Conservation (phyloP, 53 echinoderm and acorn worm species). For the Luidia sarsii region DNA sequence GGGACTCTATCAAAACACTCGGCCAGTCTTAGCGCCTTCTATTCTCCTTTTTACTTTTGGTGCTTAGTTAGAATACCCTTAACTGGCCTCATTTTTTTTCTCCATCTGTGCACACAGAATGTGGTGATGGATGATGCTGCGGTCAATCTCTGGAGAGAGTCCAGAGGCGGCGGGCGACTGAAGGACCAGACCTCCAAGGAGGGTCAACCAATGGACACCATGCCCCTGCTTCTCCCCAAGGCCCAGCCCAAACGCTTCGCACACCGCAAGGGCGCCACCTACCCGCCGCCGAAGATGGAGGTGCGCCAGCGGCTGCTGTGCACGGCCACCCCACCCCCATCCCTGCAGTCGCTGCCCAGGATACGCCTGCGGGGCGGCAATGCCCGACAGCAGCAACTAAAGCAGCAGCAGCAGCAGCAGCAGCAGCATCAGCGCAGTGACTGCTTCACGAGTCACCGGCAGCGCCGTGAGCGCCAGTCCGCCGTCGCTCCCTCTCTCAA, state of each 20-base stretch:
- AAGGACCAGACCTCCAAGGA: neutral
- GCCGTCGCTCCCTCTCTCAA: conserved; percentile 7
- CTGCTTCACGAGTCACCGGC: neutral
- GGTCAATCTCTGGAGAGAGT: conserved; percentile 16
- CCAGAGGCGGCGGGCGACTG: conserved; percentile 14
- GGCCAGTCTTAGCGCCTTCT: neutral
- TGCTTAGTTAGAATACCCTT: neutral
- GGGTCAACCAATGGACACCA: neutral
- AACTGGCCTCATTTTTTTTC: neutral
- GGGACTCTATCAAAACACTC: too few relatives aligned
- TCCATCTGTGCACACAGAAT: neutral
- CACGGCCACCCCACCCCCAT: conserved; percentile 33
- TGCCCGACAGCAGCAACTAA: neutral
- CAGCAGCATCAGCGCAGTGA: conserved; percentile 9
- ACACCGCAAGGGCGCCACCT: neutral
- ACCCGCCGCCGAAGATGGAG: conserved; percentile 23
- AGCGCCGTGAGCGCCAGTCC: neutral
- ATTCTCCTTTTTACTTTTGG: neutral
- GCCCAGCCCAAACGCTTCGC: neutral
- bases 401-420: conserved; percentile 14
- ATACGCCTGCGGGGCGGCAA: conserved; percentile 9
- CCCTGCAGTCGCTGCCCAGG: conserved; percentile 36
- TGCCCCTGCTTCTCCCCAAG: neutral
- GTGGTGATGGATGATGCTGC: conserved; percentile 1
- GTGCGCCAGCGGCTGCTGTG: conserved; percentile 8